Evolutionary conservation across 30 jellyfish, hydroid and myxozoan species (phyloP).

Genomic region (Aurelia sp.): DNA sequence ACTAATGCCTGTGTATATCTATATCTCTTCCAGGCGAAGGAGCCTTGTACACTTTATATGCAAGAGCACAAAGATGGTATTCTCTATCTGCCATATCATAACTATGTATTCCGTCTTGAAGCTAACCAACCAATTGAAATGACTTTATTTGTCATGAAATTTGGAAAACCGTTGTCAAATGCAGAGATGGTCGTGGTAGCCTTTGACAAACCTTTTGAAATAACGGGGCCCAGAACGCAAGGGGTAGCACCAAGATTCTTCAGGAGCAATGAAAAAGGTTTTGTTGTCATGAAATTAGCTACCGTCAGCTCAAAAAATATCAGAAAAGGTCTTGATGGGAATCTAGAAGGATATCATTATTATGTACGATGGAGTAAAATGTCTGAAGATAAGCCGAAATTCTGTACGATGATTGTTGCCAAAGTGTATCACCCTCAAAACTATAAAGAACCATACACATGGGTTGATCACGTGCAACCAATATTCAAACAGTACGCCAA

Average conservation of each 20-base stretch:
- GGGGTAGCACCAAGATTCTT: not conserved
- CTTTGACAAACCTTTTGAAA: not conserved
- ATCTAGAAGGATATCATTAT: slow-evolving; percentile 43
- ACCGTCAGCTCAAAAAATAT: slow-evolving; percentile 25
- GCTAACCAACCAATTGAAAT: slow-evolving; percentile 14
- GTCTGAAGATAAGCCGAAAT: not conserved
- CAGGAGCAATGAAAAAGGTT: slow-evolving; percentile 13
- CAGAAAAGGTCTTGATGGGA: slow-evolving; percentile 51
- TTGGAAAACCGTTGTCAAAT: slow-evolving; percentile 42
- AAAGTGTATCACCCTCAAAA: slow-evolving; percentile 30
- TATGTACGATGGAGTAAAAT: slow-evolving; percentile 12
- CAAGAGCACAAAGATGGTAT: slow-evolving; percentile 46
- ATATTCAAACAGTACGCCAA: slow-evolving; percentile 48
- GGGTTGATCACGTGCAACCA: slow-evolving; percentile 57
- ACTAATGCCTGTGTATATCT: not conserved
- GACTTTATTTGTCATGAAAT: slow-evolving; percentile 39
- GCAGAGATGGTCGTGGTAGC: slow-evolving; percentile 9
- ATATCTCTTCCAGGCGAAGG: slow-evolving; percentile 3
- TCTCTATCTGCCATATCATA: not conserved
- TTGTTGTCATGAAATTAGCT: slow-evolving; percentile 12
- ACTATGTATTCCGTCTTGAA: slow-evolving; percentile 44
- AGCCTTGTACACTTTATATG: slow-evolving; percentile 10
- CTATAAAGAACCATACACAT: slow-evolving; percentile 18
- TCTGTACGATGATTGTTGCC: slow-evolving; percentile 2
- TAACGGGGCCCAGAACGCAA: not conserved